phyloP scores from a whole-genome alignment of 2,113 vertebrate species.

The Vombatus ursinus region DNA sequence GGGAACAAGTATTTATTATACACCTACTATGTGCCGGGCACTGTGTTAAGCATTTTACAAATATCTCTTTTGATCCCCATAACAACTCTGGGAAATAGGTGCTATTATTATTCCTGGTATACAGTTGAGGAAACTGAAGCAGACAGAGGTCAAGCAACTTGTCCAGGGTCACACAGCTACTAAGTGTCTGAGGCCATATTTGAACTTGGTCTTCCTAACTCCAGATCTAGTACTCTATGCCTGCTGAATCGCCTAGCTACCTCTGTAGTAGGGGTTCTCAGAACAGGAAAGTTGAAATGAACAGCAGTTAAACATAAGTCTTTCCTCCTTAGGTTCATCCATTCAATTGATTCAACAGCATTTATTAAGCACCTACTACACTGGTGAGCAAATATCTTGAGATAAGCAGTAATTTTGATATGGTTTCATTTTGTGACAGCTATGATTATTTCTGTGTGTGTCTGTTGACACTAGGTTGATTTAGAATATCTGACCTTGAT shows the following conservation, averaged over 20 bases:
- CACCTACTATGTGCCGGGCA: background rate
- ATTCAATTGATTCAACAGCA: background rate
- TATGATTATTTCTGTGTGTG: background rate
- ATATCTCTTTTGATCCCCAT: background rate
- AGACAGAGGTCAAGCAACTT: background rate
- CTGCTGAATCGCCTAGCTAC: background rate
- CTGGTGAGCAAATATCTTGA: background rate
- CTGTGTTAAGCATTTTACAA: background rate
- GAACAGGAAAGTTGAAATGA: constrained; percentile 27
- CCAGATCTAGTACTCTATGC: background rate
- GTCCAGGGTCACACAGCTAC: background rate
- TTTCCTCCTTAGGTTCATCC: background rate
- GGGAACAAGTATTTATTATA: background rate
- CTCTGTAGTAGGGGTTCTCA: background rate
- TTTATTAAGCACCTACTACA: background rate
- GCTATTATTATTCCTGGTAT: background rate
- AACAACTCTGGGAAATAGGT: background rate
- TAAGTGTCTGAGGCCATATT: background rate
- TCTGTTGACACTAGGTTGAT: background rate
- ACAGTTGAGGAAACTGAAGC: background rate
- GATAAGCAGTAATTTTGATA: background rate
- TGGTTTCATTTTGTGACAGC: background rate
- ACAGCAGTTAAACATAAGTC: background rate
- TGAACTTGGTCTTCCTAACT: background rate
- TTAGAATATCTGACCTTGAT: background rate